Evolutionary conservation across 2,888 invertebrate genomes (phyloP).

Genomic region (Cosmorhoe ocellata): DNA sequence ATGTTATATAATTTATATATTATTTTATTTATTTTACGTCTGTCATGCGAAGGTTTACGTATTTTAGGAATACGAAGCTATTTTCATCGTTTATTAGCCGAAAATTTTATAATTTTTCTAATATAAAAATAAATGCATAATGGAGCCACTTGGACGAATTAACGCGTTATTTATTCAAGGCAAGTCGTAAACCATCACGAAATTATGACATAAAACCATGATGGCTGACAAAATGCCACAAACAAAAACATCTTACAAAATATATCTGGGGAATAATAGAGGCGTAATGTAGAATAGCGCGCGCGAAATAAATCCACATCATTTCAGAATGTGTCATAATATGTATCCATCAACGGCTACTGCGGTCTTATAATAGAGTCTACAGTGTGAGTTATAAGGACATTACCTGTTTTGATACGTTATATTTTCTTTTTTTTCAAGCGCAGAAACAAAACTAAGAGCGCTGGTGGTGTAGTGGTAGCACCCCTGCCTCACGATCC

Average conservation of each 20-base stretch:
- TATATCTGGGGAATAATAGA: slow-evolving; percentile 6
- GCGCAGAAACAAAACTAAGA: too few relatives aligned
- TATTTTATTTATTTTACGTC: too few relatives aligned
- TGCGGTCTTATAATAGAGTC: not conserved
- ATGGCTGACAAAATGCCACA: slow-evolving; percentile 24
- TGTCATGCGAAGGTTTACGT: not conserved
- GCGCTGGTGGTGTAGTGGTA: too few relatives aligned
- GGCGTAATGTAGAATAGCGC: not conserved
- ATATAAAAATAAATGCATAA: not conserved
- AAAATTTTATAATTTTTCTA: not conserved
- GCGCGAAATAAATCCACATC: slow-evolving; percentile 7
- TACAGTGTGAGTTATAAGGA: too few relatives aligned
- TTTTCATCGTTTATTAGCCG: not conserved
- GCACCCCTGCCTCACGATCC: too few relatives aligned
- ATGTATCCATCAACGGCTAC: not conserved
- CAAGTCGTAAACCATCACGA: slow-evolving; percentile 29
- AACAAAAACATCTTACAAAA: slow-evolving; percentile 18
- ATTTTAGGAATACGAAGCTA: too few relatives aligned
- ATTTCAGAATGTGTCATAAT: not conserved
- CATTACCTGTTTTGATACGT: too few relatives aligned
- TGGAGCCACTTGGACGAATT: slow-evolving; percentile 20
- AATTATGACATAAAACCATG: slow-evolving; percentile 32
- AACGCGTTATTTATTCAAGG: slow-evolving; percentile 31
- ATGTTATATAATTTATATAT: too few relatives aligned
- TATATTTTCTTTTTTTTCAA: not conserved